phyloP scores from a whole-genome alignment of 35 echinoderm and acorn worm genomes.

The Chiridota heheva region DNA sequence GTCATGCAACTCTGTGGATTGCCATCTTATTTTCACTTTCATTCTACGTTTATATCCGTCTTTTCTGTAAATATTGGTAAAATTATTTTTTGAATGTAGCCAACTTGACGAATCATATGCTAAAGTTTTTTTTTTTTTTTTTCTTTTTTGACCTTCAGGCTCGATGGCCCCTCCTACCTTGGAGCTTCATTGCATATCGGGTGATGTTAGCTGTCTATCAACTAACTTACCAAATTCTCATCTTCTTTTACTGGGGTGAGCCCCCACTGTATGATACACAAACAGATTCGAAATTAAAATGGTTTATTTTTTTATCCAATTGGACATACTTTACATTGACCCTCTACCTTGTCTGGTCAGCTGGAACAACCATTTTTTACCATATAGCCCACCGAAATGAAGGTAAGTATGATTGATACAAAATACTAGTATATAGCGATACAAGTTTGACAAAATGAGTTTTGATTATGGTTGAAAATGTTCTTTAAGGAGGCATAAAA shows the following conservation, averaged over 20 bases:
- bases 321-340: conserved; percentile 56
- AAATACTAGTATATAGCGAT: too few relatives aligned
- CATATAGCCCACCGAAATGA: conserved; percentile 19
- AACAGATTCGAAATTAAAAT: conserved; percentile 72
- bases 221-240: conserved; percentile 14
- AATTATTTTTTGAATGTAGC: too few relatives aligned
- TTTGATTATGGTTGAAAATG: too few relatives aligned
- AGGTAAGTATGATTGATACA: too few relatives aligned
- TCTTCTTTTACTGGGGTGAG: conserved; percentile 60
- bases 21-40: too few relatives aligned
- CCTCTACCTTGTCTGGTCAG: conserved; percentile 38
- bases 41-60: too few relatives aligned
- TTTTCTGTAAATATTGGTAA: too few relatives aligned
- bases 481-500: too few relatives aligned
- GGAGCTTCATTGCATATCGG: conserved; percentile 54
- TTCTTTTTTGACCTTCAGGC: conserved; percentile 36
- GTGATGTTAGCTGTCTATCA: conserved; percentile 60
- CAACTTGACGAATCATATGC: too few relatives aligned
- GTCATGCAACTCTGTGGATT: too few relatives aligned
- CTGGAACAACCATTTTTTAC: conserved; percentile 51
- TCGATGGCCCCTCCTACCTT: conserved; percentile 55
- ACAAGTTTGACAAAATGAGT: too few relatives aligned
- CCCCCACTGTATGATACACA: conserved; percentile 44
- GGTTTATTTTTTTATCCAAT: conserved; percentile 83
- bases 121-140: too few relatives aligned